Evolutionary conservation across 2,888 invertebrate species (phyloP).

Genomic region (Trachelus iudaicus): DNA sequence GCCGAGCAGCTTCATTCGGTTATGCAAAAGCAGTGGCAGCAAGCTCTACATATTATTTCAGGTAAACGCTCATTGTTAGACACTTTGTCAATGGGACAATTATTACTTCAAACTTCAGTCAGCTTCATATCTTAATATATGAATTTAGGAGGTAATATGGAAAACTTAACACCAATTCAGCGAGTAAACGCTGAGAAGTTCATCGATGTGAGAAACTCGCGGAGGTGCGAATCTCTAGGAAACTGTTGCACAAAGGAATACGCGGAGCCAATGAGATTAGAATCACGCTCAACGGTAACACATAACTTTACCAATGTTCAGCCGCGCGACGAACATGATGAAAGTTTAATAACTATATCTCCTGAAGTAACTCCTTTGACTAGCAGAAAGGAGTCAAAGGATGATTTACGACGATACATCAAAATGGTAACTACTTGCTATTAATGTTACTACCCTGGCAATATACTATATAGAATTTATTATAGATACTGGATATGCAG

Average conservation of each 20-base stretch:
- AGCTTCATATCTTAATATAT: constrained; percentile 9
- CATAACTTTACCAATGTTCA: constrained; percentile 16
- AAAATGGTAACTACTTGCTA: constrained; percentile 61
- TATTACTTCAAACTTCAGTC: neutral
- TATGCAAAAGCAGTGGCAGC: constrained; percentile 85
- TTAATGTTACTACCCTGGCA: neutral
- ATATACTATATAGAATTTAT: neutral
- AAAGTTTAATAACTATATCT: constrained; percentile 47
- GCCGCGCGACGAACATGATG: constrained; percentile 43
- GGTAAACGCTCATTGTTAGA: constrained; percentile 28
- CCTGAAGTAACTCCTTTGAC: constrained; percentile 60
- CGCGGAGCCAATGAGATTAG: constrained; percentile 46
- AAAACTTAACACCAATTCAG: constrained; percentile 48
- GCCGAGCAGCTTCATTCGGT: constrained; percentile 80
- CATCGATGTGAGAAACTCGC: constrained; percentile 45
- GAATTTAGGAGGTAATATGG: constrained; percentile 49
- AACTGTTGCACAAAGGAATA: constrained; percentile 43
- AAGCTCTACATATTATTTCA: constrained; percentile 78
- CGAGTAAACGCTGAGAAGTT: constrained; percentile 51
- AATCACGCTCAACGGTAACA: constrained; percentile 20
- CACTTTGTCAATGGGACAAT: neutral
- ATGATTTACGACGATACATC: constrained; percentile 67
- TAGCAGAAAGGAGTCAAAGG: constrained; percentile 58
- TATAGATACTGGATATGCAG: constrained; percentile 59
- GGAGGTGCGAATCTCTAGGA: constrained; percentile 43